Conservation (phyloP, 2,888 invertebrate species). For the Stenodera caucasica region DNA sequence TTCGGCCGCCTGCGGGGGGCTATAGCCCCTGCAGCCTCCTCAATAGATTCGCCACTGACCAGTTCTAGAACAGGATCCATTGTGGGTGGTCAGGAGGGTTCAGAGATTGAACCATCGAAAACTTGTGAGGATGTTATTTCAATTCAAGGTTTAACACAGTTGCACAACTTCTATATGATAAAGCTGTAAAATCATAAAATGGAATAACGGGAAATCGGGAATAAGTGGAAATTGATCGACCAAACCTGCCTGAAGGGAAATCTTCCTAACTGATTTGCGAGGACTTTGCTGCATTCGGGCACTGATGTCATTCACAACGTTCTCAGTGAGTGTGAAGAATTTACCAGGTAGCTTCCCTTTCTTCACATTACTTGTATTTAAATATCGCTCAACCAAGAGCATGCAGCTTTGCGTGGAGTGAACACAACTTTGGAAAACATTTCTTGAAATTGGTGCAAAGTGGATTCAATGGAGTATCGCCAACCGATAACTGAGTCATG, state of each 20-base stretch:
- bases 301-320: background rate
- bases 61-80: background rate
- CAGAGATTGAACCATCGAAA: background rate
- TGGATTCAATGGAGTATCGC: background rate
- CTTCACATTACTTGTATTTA: background rate
- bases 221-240: background rate
- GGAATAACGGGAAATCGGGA: background rate
- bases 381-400: background rate
- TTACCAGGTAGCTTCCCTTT: background rate
- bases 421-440: too few species aligned
- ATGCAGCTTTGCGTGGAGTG: background rate
- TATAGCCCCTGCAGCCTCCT: too few species aligned
- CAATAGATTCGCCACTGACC: too few species aligned
- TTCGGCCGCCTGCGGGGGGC: too few species aligned
- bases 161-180: background rate
- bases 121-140: background rate
- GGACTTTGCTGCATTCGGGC: background rate
- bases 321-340: background rate
- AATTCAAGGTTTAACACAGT: background rate
- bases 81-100: background rate
- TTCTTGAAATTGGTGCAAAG: too few species aligned
- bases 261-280: background rate
- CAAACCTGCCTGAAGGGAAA: background rate
- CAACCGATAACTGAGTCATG: background rate
- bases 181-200: background rate